phyloP scores from a whole-genome alignment of 2,113 vertebrate species.

The Pluvianellus socialis region DNA sequence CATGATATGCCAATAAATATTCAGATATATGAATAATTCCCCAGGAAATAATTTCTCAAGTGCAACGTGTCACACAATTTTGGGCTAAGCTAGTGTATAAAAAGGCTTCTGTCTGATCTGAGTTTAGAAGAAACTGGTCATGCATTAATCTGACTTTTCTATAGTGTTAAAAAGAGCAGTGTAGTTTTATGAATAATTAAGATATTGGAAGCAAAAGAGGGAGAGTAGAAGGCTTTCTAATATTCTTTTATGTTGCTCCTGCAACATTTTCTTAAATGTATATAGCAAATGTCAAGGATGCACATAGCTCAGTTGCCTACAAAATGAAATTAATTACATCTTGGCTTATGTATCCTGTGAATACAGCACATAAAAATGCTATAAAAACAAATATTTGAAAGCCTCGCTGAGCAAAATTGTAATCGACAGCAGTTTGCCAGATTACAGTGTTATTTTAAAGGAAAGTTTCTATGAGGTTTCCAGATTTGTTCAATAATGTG shows the following conservation, averaged over 20 bases:
- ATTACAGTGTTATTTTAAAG: neutral
- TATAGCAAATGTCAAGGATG: neutral
- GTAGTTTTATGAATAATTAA: neutral
- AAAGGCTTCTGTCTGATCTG: neutral
- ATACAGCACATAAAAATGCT: neutral
- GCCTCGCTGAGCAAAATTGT: neutral
- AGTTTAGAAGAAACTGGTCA: neutral
- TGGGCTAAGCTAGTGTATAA: neutral
- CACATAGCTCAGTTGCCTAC: neutral
- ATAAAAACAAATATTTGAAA: conserved; percentile 11
- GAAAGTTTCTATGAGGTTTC: neutral
- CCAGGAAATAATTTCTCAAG: neutral
- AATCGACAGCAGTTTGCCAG: neutral
- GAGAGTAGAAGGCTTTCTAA: neutral
- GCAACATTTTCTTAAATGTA: neutral
- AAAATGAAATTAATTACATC: neutral
- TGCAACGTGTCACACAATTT: neutral
- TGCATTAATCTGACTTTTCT: neutral
- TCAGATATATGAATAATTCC: neutral
- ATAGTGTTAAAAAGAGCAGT: neutral
- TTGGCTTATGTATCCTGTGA: neutral
- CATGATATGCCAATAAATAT: neutral
- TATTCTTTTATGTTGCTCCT: neutral
- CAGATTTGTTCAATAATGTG: neutral
- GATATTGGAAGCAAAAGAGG: neutral